A percentile compares a stretch with the other conserved stretches of the same genome.
phyloP scores from a whole-genome alignment of 37 sponge, comb jelly and placozoan genomes.

The Axinella damicornis region DNA sequence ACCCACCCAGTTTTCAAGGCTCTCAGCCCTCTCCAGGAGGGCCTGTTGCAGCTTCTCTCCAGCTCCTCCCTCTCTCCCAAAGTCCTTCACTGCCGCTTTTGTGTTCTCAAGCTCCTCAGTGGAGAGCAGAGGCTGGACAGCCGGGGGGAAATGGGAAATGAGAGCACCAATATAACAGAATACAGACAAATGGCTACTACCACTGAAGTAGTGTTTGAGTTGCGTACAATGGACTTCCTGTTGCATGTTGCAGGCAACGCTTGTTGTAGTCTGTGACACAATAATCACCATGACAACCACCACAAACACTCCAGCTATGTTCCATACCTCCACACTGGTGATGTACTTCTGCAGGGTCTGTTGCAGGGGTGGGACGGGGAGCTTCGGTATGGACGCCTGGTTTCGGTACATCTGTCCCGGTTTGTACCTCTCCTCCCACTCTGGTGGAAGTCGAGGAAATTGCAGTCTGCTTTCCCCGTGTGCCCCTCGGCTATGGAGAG shows the following conservation, averaged over 20 bases:
- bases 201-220: neutral
- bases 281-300: neutral
- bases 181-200: neutral
- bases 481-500: too few relatives aligned
- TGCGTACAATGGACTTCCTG: too few relatives aligned
- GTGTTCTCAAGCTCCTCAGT: conserved; percentile 73
- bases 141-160: neutral
- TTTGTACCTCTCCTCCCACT: conserved; percentile 23
- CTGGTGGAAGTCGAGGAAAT: too few relatives aligned
- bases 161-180: neutral
- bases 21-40: conserved; percentile 73
- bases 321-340: conserved; percentile 47
- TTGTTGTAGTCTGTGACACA: neutral
- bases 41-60: conserved; percentile 77
- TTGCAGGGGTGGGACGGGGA: conserved; percentile 87
- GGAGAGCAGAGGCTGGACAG: conserved; percentile 67
- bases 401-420: conserved; percentile 69
- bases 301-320: neutral
- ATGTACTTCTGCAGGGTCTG: conserved; percentile 72
- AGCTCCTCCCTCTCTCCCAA: conserved; percentile 74
- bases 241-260: too few relatives aligned
- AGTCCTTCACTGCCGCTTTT: conserved; percentile 61
- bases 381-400: conserved; percentile 49
- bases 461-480: too few relatives aligned
- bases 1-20: conserved; percentile 82